Base-by-base conservation (phyloP, 2,797 vertebrate species). In the Pseudochirops corinnae region DNA sequence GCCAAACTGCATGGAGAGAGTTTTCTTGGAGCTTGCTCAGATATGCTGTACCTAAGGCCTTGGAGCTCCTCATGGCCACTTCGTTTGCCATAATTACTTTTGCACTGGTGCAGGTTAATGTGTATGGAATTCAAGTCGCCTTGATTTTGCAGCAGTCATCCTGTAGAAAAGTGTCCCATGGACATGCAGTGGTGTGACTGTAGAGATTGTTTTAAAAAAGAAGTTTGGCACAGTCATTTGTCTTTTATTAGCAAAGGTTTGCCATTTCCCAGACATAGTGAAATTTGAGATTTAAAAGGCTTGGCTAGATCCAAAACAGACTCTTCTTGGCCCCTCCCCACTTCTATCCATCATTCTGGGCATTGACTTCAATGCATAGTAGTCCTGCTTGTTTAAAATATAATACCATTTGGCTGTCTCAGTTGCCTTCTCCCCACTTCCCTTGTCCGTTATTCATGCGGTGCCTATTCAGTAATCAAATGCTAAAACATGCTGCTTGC, bases 281-380 rank as follows among this genome's bases (percentile, higher is more conserved):
- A 57, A 93, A 94, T 91, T 16, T 92, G 52, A 52, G 96, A 56
- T 93, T 97, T 14, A 33, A 60, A 28, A 96, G 31, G 6, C 55
- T 97, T 96, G 67, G 91, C 60, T 94, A 26, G 29, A 14, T 96
- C 93, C 92, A 93, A 90, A 95, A 31, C 55, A 50, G 1, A 26
- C 16, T 56, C 94, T 91, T 56, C 33, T 93, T 10, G 50, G 93
- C 94, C 74, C 13, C 0, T 91, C 0, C 0, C 93, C 53, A 55
- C 50, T 60, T 52, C 33, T 24, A 56, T 21, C 33, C 9, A 7
- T 57, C 33, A 3, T 90, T 56, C 52, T n/a, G 53, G 91, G 93
- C 67, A 90, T 13, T 93, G 21, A 67, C 90, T 56, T 39, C 90
- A 82, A 56, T 91, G 26, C 4, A 1, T 91, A 31, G n/a, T 52